These are phyloP conservation scores for Emydura subglobosa DNA, from an alignment of 2,113 vertebrate species.

Conservation along the genomic window DNA sequence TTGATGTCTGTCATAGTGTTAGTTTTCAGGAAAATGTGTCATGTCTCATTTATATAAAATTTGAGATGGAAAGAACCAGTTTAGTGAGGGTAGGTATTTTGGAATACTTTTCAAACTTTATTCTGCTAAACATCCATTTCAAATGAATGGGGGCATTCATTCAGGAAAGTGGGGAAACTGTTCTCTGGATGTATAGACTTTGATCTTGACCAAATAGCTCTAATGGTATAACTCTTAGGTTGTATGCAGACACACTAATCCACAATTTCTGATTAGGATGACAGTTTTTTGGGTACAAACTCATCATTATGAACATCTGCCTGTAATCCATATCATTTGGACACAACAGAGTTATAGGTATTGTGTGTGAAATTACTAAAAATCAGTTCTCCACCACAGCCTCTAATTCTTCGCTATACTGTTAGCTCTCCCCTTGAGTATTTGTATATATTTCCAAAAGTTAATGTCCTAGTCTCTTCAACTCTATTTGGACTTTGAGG, in stretches of 20 bases:
- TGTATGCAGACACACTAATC: background rate
- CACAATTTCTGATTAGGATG: background rate
- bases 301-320: background rate
- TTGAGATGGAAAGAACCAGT: background rate
- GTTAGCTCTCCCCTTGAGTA: background rate
- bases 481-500: background rate
- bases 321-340: background rate
- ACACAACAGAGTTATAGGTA: accelerated
- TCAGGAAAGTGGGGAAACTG: background rate
- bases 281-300: background rate
- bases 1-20: background rate
- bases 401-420: background rate
- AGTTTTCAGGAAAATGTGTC: background rate
- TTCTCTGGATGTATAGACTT: accelerated
- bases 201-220: background rate
- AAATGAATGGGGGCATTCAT: background rate
- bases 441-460: background rate
- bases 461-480: background rate
- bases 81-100: background rate
- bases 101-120: background rate
- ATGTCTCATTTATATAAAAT: background rate
- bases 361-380: background rate
- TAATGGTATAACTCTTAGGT: background rate
- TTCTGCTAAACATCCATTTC: background rate
- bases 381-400: accelerated